Conservation (phyloP, 2,113 vertebrate species). For the Anolis carolinensis region DNA sequence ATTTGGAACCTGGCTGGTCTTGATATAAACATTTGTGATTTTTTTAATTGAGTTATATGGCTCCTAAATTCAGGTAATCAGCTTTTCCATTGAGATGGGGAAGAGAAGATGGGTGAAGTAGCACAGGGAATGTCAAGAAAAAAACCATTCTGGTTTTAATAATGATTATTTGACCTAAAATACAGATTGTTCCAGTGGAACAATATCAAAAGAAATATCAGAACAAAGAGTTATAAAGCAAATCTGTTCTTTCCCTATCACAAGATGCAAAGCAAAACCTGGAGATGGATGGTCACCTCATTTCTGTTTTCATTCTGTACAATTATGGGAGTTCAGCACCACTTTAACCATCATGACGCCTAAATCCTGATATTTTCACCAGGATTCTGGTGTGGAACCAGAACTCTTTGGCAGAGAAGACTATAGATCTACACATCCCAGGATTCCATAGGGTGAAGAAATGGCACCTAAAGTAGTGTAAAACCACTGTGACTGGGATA, state of each 20-base stretch:
- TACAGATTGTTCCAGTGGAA: slow-evolving; percentile 39
- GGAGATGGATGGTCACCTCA: slow-evolving; percentile 42
- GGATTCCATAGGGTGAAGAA: no score
- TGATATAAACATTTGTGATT: slow-evolving; percentile 42
- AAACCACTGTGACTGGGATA: no score
- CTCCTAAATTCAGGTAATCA: slow-evolving; percentile 42
- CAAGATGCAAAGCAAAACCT: slow-evolving; percentile 38
- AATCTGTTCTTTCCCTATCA: slow-evolving; percentile 48
- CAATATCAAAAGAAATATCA: slow-evolving; percentile 53
- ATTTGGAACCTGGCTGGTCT: slow-evolving; percentile 14
- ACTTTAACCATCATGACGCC: no score
- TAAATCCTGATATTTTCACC: no score
- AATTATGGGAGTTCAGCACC: no score
- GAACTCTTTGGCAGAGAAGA: no score
- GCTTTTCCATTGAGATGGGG: slow-evolving; percentile 47
- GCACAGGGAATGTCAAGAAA: neutral
- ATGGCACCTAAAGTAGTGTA: no score
- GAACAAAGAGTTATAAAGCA: slow-evolving; percentile 25
- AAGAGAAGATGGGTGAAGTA: neutral
- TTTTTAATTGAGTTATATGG: slow-evolving; percentile 46
- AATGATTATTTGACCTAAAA: slow-evolving; percentile 45
- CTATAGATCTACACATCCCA: no score
- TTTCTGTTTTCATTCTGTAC: neutral
- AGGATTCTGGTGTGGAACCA: no score
- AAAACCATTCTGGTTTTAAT: neutral